phyloP scores from a whole-genome alignment of 2,888 invertebrate species.

The Mantis religiosa region DNA sequence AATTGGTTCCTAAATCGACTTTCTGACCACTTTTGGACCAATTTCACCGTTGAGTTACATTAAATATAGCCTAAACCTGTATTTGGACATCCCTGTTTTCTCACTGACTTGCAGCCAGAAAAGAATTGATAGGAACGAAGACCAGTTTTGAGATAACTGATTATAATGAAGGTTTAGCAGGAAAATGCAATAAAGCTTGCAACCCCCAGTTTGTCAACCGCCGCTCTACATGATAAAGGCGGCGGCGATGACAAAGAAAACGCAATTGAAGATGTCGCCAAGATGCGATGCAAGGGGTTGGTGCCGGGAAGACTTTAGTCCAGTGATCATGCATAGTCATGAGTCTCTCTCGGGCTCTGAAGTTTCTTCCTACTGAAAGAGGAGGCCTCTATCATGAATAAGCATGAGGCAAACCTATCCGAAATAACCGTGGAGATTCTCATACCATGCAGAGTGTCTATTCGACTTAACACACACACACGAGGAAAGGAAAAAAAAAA shows the following conservation, averaged over 20 bases:
- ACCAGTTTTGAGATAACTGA: background rate
- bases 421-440: background rate
- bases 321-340: conserved; percentile 11
- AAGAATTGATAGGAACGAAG: background rate
- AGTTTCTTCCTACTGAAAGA: background rate
- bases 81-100: too few relatives aligned
- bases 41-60: too few relatives aligned
- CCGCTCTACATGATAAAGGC: background rate
- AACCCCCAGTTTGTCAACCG: background rate
- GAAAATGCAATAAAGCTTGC: background rate
- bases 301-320: background rate
- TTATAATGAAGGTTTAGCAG: background rate
- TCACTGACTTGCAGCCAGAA: background rate
- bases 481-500: too few relatives aligned
- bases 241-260: background rate
- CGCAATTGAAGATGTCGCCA: background rate
- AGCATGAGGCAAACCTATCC: background rate
- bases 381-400: background rate
- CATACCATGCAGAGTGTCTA: too few relatives aligned
- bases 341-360: background rate
- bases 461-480: too few relatives aligned
- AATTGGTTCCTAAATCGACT: too few relatives aligned
- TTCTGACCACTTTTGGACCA: too few relatives aligned
- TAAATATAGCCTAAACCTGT: too few relatives aligned
- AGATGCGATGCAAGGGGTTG: background rate